A percentile compares a stretch with the other conserved stretches of the same genome.
Conservation (phyloP, 92 coral and sea anemone species). For the Heliopora coerulea region DNA sequence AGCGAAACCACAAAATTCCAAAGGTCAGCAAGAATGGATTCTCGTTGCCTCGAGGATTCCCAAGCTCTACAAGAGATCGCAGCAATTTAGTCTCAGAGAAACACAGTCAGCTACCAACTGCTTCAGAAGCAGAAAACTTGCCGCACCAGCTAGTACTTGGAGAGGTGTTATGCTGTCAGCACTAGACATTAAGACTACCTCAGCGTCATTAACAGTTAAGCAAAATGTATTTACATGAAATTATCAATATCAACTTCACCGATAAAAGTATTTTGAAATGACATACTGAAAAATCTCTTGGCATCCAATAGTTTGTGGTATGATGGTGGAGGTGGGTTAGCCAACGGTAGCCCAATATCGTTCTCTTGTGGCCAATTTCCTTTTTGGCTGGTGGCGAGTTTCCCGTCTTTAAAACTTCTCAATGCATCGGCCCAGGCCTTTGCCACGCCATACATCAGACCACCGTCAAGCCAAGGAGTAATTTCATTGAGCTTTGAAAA, state of each 20-base stretch:
- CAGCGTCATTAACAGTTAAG: no score
- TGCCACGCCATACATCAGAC: slow-evolving; percentile 40
- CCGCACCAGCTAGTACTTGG: no score
- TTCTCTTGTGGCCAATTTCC: slow-evolving; percentile 38
- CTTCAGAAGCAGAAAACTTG: no score
- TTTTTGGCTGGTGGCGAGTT: slow-evolving; percentile 2
- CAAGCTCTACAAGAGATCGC: slow-evolving; percentile 34
- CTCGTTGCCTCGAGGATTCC: slow-evolving; percentile 39
- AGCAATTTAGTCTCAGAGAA: no score
- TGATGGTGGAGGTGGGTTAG: slow-evolving; percentile 41
- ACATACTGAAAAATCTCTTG: slow-evolving; percentile 33
- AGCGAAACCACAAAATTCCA: slow-evolving; percentile 41
- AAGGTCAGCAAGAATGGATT: slow-evolving; percentile 38
- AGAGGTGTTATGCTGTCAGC: no score
- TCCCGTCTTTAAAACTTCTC: slow-evolving; percentile 31
- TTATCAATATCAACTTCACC: no score
- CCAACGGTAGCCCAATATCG: slow-evolving; percentile 38
- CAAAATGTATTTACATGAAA: no score
- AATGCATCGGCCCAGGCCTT: slow-evolving; percentile 41
- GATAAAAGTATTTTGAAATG: no score
- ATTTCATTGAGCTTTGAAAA: slow-evolving; percentile 28
- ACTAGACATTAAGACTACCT: no score
- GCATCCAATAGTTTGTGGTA: slow-evolving; percentile 18
- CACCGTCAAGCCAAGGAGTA: slow-evolving; percentile 41
- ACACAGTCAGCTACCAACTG: no score